phyloP scores from a whole-genome alignment of 2,888 invertebrate species.

The Strigamia transsilvanica region DNA sequence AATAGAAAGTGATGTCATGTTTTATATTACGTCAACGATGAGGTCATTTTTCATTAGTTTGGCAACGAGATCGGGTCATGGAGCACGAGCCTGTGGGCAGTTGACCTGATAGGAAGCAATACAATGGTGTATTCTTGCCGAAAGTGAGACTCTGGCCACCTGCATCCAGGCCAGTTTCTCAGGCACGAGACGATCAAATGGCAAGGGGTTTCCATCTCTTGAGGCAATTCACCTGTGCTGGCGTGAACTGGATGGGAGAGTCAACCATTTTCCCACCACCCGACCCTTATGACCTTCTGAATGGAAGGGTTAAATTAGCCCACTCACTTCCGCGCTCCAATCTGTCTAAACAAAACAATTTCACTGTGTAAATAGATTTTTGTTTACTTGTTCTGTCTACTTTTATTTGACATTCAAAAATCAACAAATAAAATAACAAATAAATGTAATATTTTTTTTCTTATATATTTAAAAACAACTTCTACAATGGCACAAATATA shows the following conservation, averaged over 20 bases:
- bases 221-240: constrained; percentile 41
- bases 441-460: constrained; percentile 7
- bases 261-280: constrained; percentile 43
- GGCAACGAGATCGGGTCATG: constrained; percentile 43
- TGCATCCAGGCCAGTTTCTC: constrained; percentile 45
- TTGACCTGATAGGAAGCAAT: constrained; percentile 15
- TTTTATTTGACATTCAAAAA: constrained; percentile 1
- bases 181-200: constrained; percentile 29
- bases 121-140: constrained; percentile 35
- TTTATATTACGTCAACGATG: constrained; percentile 28
- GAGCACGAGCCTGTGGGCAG: constrained; percentile 45
- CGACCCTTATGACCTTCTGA: constrained; percentile 28
- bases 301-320: constrained; percentile 40
- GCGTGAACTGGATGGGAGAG: constrained; percentile 45
- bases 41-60: constrained; percentile 27
- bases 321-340: constrained; percentile 46
- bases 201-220: constrained; percentile 37
- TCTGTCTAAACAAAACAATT: constrained; percentile 30
- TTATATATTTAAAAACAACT: not conserved
- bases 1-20: constrained; percentile 28
- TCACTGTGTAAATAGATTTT: constrained; percentile 42
- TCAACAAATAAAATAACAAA: constrained; percentile 3
- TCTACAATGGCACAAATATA: not conserved
- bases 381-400: constrained; percentile 14
- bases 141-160: constrained; percentile 41